A percentile compares a stretch with the other conserved stretches of the same genome.
These are phyloP conservation scores for Lagopus leucura DNA, from an alignment of 2,113 vertebrate genomes.

Conservation along the genomic window DNA sequence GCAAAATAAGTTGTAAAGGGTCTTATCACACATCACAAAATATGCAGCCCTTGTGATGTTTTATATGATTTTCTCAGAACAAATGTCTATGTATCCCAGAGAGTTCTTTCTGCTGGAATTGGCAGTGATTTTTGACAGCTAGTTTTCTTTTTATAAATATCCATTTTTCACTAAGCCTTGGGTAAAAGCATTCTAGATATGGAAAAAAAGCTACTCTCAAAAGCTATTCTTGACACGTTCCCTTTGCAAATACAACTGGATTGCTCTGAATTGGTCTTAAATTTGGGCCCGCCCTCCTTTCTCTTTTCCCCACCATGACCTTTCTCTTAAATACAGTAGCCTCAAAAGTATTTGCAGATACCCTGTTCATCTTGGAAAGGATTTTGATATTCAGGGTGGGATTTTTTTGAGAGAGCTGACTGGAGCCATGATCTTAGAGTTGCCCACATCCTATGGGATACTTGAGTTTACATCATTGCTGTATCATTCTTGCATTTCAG, in stretches of 20 bases:
- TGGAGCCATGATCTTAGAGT: not conserved
- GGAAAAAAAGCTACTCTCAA: not conserved
- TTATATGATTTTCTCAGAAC: not conserved
- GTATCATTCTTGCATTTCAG: not conserved
- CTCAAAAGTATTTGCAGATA: not conserved
- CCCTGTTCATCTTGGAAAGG: accelerated
- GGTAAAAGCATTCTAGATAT: not conserved
- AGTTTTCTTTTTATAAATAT: not conserved
- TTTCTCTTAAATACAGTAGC: not conserved
- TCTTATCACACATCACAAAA: not conserved
- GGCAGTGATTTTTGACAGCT: not conserved
- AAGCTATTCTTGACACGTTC: not conserved
- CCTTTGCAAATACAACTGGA: not conserved
- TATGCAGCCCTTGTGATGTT: not conserved
- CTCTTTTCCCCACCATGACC: not conserved
- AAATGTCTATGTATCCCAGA: not conserved
- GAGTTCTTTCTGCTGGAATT: not conserved
- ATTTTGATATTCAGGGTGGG: not conserved
- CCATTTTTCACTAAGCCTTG: not conserved
- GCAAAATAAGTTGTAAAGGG: not conserved
- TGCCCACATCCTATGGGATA: not conserved
- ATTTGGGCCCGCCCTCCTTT: not conserved
- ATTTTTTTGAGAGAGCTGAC: not conserved
- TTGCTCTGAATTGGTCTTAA: not conserved
- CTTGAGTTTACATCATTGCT: not conserved